phyloP scores from a whole-genome alignment of 2,113 vertebrate genomes.

The Ictalurus furcatus region DNA sequence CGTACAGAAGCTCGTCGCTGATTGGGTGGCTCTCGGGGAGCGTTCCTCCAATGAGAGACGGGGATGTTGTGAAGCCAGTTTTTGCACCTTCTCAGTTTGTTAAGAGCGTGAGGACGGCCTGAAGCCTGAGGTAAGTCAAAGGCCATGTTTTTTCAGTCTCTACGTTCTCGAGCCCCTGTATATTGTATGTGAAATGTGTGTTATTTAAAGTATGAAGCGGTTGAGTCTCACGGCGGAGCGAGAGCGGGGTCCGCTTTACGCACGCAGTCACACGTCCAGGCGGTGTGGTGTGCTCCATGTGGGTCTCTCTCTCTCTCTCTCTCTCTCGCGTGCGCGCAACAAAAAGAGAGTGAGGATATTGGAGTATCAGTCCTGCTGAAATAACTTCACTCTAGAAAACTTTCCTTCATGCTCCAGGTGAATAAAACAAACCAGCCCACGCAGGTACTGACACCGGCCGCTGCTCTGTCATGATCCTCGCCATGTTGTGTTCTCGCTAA shows the following conservation, averaged over 20 bases:
- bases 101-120: constrained; percentile 46
- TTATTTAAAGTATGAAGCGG: not conserved
- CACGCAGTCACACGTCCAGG: constrained; percentile 38
- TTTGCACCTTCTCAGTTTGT: constrained; percentile 39
- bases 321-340: not conserved
- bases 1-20: not conserved
- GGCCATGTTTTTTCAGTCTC: not conserved
- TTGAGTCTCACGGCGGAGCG: not conserved
- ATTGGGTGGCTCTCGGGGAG: constrained; percentile 16
- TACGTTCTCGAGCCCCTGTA: rapidly evolving
- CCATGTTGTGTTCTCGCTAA: not conserved
- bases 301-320: not conserved
- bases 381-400: not conserved
- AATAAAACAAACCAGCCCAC: not conserved
- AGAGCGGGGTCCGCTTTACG: not conserved
- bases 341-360: not conserved
- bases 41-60: constrained; percentile 35
- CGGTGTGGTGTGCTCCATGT: constrained; percentile 34
- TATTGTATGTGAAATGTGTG: not conserved
- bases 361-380: not conserved
- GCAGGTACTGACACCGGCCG: not conserved
- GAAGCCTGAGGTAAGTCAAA: constrained; percentile 47
- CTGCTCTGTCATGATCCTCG: not conserved
- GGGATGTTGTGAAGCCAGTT: constrained; percentile 17
- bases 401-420: not conserved